Percentiles rank a stretch among this genome's conserved stretches.
Conservation (phyloP, 92 coral and sea anemone species). For the Hydrozoanthus gracilis region DNA sequence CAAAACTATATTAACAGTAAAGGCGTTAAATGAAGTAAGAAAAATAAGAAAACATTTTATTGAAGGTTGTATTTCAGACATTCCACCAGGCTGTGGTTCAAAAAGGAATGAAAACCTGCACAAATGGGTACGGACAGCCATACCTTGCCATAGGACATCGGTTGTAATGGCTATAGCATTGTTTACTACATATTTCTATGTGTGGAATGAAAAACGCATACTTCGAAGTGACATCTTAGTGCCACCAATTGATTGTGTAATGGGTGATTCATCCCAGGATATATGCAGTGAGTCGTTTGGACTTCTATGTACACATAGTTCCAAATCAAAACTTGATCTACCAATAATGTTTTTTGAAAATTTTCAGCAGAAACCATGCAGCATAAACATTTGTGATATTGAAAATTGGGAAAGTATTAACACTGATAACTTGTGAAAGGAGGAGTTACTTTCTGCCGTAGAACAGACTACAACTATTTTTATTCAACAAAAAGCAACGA, state of each 20-base stretch:
- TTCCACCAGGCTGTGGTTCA: conserved; percentile 59
- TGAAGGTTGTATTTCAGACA: conserved; percentile 58
- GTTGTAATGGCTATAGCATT: conserved; percentile 56
- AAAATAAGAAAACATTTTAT: conserved; percentile 49
- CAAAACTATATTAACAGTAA: conserved; percentile 44
- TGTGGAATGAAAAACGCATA: conserved; percentile 62
- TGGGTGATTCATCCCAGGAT: not conserved
- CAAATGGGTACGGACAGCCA: too few species aligned
- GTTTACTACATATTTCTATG: conserved; percentile 47
- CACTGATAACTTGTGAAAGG: conserved; percentile 14
- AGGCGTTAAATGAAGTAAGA: conserved; percentile 40
- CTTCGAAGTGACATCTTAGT: conserved; percentile 21
- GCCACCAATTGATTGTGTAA: conserved; percentile 41
- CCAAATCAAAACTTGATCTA: not conserved
- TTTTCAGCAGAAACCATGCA: conserved; percentile 4
- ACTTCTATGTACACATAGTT: conserved; percentile 18
- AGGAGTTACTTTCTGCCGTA: conserved; percentile 4
- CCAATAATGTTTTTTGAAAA: conserved; percentile 29
- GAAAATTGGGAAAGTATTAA: not conserved
- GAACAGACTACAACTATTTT: not conserved
- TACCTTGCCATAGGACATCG: too few species aligned
- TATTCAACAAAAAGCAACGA: conserved; percentile 21
- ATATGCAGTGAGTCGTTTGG: conserved; percentile 27
- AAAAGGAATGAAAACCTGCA: conserved; percentile 61
- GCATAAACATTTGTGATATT: conserved; percentile 20